Conservation (phyloP, 2,113 vertebrate species). For the Sphyrna mokarran region DNA sequence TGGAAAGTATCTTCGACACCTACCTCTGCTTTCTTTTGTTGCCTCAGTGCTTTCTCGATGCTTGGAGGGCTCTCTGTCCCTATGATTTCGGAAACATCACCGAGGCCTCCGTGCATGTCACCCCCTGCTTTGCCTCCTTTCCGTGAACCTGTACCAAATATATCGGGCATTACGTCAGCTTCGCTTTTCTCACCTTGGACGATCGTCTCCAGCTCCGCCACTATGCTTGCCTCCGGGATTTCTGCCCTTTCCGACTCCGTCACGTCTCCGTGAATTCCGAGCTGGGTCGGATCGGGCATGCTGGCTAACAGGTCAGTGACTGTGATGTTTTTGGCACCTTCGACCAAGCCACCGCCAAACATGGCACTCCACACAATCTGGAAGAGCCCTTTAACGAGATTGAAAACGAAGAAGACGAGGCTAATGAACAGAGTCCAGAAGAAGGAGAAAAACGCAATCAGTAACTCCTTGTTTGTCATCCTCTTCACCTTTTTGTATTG, state of each 20-base stretch:
- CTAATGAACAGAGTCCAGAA: conserved; percentile 82
- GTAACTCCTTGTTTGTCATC: conserved; percentile 81
- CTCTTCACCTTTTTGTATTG: conserved; percentile 79
- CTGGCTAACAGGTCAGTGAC: conserved; percentile 94
- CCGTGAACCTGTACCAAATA: conserved; percentile 75
- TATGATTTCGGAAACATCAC: conserved; percentile 81
- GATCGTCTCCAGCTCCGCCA: conserved; percentile 69
- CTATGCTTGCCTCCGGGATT: conserved; percentile 54
- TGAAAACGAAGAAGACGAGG: conserved; percentile 71
- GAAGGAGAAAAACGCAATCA: conserved; percentile 78
- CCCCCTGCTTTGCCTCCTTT: conserved; percentile 58
- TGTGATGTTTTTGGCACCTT: conserved; percentile 96
- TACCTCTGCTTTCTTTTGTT: conserved; percentile 83
- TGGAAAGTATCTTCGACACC: conserved; percentile 32
- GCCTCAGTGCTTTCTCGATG: conserved; percentile 72
- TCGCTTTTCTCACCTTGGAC: conserved; percentile 74
- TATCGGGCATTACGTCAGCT: conserved; percentile 72
- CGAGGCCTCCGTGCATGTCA: conserved; percentile 80
- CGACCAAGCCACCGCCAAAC: conserved; percentile 89
- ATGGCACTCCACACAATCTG: conserved; percentile 89
- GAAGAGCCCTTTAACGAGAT: conserved; percentile 79
- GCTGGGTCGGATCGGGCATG: conserved; percentile 97
- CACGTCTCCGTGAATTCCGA: conserved; percentile 89
- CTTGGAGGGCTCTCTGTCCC: conserved; percentile 70
- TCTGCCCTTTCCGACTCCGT: conserved; percentile 80